These are phyloP conservation scores for Rhynchotus rufescens DNA, from an alignment of 2,797 vertebrate genomes.

Conservation along the genomic window DNA sequence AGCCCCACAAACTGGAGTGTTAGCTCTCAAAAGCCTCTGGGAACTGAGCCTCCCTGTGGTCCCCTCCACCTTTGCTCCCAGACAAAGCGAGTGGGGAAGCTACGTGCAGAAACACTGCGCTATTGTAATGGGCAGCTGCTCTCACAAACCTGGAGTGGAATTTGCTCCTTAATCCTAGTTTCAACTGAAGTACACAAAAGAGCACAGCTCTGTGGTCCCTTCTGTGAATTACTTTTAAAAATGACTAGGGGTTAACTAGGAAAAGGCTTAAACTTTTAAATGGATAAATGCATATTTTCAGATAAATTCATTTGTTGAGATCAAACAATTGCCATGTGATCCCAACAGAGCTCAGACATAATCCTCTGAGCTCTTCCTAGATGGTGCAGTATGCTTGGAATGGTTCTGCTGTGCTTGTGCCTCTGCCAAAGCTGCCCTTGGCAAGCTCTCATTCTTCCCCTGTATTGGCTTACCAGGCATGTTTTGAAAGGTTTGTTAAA, in stretches of 20 bases:
- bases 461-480: not conserved
- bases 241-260: rapidly evolving
- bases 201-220: not conserved
- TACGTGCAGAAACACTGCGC: not conserved
- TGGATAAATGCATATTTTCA: rapidly evolving
- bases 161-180: rapidly evolving
- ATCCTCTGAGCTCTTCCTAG: rapidly evolving
- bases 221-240: not conserved
- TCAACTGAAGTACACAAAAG: rapidly evolving
- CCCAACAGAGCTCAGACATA: not conserved
- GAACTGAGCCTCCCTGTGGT: not conserved
- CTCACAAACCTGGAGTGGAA: rapidly evolving
- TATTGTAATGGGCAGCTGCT: rapidly evolving
- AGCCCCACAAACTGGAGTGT: not conserved
- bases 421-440: not conserved
- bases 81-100: not conserved
- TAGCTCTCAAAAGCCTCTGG: not conserved
- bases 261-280: not conserved
- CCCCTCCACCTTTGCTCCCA: not conserved
- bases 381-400: not conserved
- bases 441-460: not conserved
- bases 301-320: not conserved
- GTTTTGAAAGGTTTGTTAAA: not conserved
- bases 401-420: rapidly evolving
- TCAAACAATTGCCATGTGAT: rapidly evolving